Base-by-base conservation (phyloP, 2,888 invertebrate genomes). In the Cheilosia grossa region DNA sequence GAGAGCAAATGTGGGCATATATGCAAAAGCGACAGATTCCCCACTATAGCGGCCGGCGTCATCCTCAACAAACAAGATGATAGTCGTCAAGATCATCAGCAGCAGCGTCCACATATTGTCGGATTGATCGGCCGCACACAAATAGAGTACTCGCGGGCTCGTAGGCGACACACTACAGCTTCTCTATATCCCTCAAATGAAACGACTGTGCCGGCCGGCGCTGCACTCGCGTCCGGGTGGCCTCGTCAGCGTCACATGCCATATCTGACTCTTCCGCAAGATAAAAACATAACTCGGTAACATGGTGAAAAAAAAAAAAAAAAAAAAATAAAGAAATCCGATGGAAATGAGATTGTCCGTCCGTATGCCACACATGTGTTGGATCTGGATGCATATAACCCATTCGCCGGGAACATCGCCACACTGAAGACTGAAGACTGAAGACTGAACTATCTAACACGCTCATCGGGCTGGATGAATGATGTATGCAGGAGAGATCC, bases 251-350 rank as follows among this genome's bases (percentile, higher is more conserved):
- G 80, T 83, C 83, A 83, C 79, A 80, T 83, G 74, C 83, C 83
- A 83, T 80, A 83, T 80, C 83, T 70, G 75, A 70, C 80, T 83
- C 83, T 83, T 83, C 83, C 83, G 83, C 75, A 83, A 83, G 80
- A 83, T 83, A 83, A 83, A 79, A 80, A 75, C 80, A 80, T 80
- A 80, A 70, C 80, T 83, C 53, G 44, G 53, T 79, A 72, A 79
- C 44, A 79, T 74, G 74, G 64, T 54, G 63, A 44, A 73, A 42
- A 64, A 72, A 58, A 63, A 2, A 10, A 61, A 44, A 73, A 42
- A 64, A 72, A 58, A 63, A 2, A 10, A 61, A 40, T 6, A 40
- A 51, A 61, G n/a, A 66, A 67, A 72, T 51, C 61, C 69, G 73
- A 79, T 79, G 61, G 67, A 82, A 78, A 82, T 67, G 63, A 82